A percentile compares a stretch with the other conserved stretches of the same genome.
phyloP scores from a whole-genome alignment of 2,113 vertebrate genomes.

The Nicator chloris region DNA sequence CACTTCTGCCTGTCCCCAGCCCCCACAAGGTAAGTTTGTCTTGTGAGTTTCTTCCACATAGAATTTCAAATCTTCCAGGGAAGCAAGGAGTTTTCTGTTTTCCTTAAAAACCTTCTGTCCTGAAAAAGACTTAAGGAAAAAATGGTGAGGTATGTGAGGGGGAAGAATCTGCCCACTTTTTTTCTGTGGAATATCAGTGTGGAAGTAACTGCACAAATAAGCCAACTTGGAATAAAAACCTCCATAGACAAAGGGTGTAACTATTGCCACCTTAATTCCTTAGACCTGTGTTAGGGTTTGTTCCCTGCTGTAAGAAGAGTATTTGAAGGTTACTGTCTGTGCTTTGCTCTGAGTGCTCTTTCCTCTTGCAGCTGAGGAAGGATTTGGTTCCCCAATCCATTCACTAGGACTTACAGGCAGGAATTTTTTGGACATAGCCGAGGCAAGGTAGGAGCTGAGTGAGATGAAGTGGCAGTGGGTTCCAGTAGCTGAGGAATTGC shows the following conservation, averaged over 20 bases:
- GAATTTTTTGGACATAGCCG: neutral
- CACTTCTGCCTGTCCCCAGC: neutral
- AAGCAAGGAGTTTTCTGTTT: neutral
- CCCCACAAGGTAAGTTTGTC: neutral
- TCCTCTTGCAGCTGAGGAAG: neutral
- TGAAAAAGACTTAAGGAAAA: neutral
- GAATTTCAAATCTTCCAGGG: neutral
- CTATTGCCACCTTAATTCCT: fast-evolving
- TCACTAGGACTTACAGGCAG: neutral
- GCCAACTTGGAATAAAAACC: neutral
- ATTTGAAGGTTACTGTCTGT: neutral
- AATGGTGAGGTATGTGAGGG: fast-evolving
- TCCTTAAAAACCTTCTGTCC: neutral
- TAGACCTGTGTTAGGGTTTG: neutral
- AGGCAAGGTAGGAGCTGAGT: too few species aligned
- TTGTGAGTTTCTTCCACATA: neutral
- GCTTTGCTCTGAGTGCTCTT: neutral
- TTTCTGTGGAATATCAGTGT: neutral
- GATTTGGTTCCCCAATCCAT: neutral
- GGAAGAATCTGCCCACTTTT: fast-evolving
- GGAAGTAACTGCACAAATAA: neutral
- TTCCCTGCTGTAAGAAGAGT: neutral
- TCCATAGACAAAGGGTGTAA: fast-evolving
- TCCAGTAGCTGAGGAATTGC: neutral
- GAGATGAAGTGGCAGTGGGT: neutral